Conservation (phyloP, 2,888 invertebrate species). For the Lepidonotus clava region DNA sequence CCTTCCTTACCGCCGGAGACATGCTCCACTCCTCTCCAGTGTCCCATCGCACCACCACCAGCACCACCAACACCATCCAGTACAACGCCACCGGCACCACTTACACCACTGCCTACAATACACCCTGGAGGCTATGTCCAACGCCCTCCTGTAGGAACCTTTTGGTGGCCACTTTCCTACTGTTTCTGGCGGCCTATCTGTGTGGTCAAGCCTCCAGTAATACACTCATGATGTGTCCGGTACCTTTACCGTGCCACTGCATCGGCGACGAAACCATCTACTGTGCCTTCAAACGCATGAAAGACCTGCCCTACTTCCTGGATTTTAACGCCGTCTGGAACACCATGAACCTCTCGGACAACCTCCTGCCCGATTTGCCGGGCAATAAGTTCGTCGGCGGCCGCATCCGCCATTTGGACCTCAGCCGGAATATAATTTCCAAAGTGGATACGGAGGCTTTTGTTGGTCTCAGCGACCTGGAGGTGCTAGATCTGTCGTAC, state of each 20-base stretch:
- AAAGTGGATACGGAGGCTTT: constrained; percentile 55
- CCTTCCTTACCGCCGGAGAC: constrained; percentile 33
- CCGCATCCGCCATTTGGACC: constrained; percentile 55
- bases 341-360: constrained; percentile 60
- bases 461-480: constrained; percentile 56
- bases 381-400: constrained; percentile 56
- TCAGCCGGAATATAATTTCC: constrained; percentile 58
- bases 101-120: no score
- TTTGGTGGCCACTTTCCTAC: no score
- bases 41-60: constrained; percentile 12
- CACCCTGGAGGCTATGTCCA: no score
- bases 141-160: no score
- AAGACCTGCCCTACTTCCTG: constrained; percentile 58
- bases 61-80: not conserved
- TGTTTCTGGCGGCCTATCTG: not conserved
- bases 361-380: constrained; percentile 57
- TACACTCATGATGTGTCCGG: constrained; percentile 58
- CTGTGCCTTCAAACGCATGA: constrained; percentile 59
- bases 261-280: constrained; percentile 60
- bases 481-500: constrained; percentile 58
- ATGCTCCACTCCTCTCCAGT: not conserved
- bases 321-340: constrained; percentile 59
- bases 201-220: not conserved
- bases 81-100: no score
- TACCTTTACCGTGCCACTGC: constrained; percentile 60